These are phyloP conservation scores for Ladona fulva DNA, from an alignment of 1,140 invertebrate genomes.

Conservation along the genomic window DNA sequence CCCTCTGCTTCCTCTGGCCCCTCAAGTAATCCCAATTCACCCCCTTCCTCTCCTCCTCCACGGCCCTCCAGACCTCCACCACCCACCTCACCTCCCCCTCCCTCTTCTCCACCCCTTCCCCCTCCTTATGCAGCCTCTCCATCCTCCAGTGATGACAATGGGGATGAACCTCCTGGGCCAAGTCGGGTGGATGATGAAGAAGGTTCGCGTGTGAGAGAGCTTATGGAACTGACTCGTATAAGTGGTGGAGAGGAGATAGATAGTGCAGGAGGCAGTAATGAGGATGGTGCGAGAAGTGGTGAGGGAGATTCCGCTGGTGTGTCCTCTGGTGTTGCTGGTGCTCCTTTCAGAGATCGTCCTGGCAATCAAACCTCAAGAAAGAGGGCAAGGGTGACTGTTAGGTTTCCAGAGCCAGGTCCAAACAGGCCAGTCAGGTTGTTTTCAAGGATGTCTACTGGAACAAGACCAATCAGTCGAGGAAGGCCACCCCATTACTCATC, in stretches of 20 bases:
- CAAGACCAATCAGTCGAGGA: not conserved
- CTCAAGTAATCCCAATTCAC: conserved; percentile 7
- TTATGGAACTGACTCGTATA: conserved; percentile 9
- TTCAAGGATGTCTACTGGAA: not conserved
- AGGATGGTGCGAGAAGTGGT: not conserved
- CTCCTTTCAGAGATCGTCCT: not conserved
- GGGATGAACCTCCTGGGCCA: not conserved
- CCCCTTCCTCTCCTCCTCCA: conserved; percentile 9
- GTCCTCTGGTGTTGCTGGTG: not conserved
- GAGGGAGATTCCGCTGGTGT: not conserved
- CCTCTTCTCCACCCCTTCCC: not conserved
- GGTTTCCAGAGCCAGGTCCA: not conserved
- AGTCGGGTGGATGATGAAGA: not conserved
- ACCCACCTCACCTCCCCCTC: not conserved
- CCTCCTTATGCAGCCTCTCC: not conserved
- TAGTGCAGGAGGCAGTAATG: not conserved
- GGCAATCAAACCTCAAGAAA: not conserved
- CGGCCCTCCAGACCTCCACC: not conserved
- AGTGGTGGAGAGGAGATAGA: conserved; percentile 11
- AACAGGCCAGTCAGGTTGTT: not conserved
- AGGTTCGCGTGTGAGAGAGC: not conserved
- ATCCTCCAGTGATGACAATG: not conserved
- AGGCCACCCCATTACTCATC: not conserved
- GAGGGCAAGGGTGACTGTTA: not conserved
- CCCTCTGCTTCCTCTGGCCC: conserved; percentile 21